Percentiles rank a stretch among this genome's conserved stretches.
Conservation (phyloP, 1,140 invertebrate species). For the Drosophila tani region DNA sequence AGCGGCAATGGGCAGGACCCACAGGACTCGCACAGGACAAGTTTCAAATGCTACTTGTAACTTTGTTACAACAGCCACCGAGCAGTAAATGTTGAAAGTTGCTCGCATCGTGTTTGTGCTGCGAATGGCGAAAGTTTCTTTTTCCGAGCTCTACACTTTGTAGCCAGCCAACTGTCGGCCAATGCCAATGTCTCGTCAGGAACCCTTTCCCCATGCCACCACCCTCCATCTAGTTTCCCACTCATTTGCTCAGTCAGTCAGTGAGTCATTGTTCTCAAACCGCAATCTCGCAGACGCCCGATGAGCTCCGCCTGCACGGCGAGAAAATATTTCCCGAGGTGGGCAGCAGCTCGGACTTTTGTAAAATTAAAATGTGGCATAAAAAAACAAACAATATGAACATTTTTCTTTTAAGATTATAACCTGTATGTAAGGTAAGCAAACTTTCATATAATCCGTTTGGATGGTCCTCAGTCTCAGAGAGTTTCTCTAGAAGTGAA, state of each 20-base stretch:
- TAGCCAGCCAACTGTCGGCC: slow-evolving; percentile 48
- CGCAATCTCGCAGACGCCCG: slow-evolving; percentile 36
- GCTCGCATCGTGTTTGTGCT: slow-evolving; percentile 42
- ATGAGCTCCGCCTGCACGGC: slow-evolving; percentile 26
- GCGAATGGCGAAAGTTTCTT: slow-evolving; percentile 58
- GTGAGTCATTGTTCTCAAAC: slow-evolving; percentile 31
- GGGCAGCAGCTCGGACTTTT: not conserved
- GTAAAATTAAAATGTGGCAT: not conserved
- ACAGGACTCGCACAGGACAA: slow-evolving; percentile 56
- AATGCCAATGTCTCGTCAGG: slow-evolving; percentile 51
- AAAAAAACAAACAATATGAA: not conserved
- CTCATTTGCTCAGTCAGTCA: slow-evolving; percentile 51
- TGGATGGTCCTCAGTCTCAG: not conserved
- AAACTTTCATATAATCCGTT: not conserved
- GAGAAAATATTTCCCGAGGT: not conserved
- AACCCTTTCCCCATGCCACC: slow-evolving; percentile 11
- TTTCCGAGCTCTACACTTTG: slow-evolving; percentile 46
- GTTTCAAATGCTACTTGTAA: slow-evolving; percentile 82
- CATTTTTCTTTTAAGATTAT: not conserved
- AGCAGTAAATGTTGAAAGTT: slow-evolving; percentile 67
- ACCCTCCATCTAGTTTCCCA: slow-evolving; percentile 13
- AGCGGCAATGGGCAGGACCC: slow-evolving; percentile 39
- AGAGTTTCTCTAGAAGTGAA: not conserved
- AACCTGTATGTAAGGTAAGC: not conserved
- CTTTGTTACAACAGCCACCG: slow-evolving; percentile 62